These are phyloP conservation scores for Heliconius hermathena DNA, from an alignment of 1,140 invertebrate species.

Conservation along the genomic window DNA sequence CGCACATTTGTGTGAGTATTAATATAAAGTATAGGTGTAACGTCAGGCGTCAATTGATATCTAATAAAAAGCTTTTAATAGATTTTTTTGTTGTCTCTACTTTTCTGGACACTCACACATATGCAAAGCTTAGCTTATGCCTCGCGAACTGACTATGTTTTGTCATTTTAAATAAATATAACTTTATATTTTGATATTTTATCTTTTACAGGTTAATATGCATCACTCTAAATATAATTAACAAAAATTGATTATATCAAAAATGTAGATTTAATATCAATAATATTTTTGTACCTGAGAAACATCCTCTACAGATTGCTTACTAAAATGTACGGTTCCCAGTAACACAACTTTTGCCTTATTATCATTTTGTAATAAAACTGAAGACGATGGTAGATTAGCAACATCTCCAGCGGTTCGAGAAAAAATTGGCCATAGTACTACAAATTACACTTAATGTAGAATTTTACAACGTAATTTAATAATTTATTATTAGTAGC, in stretches of 20 bases:
- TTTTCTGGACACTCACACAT: too few species aligned
- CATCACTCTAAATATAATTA: too few species aligned
- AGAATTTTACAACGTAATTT: conserved; percentile 23
- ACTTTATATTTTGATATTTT: too few species aligned
- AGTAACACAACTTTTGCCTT: conserved; percentile 84
- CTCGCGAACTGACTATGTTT: too few species aligned
- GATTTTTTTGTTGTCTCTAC: too few species aligned
- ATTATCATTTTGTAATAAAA: conserved; percentile 64
- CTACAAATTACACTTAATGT: conserved; percentile 25
- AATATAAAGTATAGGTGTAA: too few species aligned
- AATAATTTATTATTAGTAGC: background rate
- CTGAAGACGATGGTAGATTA: conserved; percentile 57
- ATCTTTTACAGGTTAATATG: too few species aligned
- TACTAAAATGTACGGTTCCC: conserved; percentile 97
- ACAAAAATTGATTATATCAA: background rate
- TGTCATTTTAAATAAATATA: too few species aligned
- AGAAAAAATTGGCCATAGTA: conserved; percentile 19
- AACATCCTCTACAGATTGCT: conserved; percentile 95
- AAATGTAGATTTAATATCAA: background rate
- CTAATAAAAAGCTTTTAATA: too few species aligned
- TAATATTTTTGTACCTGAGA: conserved; percentile 83
- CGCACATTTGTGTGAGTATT: too few species aligned
- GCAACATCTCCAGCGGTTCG: conserved; percentile 27
- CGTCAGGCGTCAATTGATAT: too few species aligned
- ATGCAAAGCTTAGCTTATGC: too few species aligned